Percentiles rank a stretch among this genome's conserved stretches.
Conservation (phyloP, 1,140 invertebrate species). For the Dendrolimus punctatus region DNA sequence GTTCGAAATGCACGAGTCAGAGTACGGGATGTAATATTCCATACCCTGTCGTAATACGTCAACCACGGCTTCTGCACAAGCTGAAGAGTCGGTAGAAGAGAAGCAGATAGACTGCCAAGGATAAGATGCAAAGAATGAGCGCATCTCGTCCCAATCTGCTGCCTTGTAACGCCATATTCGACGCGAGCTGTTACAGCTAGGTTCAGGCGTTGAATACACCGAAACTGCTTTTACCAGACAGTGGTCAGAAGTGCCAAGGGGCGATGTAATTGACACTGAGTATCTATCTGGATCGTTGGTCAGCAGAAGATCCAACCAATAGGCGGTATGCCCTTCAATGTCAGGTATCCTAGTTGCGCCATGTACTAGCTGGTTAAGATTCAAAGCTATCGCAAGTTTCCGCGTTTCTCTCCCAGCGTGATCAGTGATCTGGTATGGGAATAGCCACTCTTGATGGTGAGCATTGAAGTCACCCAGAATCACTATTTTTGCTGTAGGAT, state of each 20-base stretch:
- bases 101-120: slow-evolving; percentile 16
- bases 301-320: too few species aligned
- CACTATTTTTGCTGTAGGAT: too few species aligned
- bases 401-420: too few species aligned
- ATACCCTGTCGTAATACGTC: slow-evolving; percentile 16
- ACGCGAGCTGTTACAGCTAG: slow-evolving; percentile 11
- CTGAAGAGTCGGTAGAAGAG: slow-evolving; percentile 10
- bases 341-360: too few species aligned
- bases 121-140: slow-evolving; percentile 6
- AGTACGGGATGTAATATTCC: slow-evolving; percentile 19
- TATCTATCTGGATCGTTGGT: too few species aligned
- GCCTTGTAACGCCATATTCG: neutral
- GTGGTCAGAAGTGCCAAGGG: slow-evolving; percentile 4
- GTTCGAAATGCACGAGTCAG: slow-evolving; percentile 4
- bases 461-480: too few species aligned
- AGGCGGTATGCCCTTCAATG: too few species aligned
- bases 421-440: too few species aligned
- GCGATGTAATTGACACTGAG: too few species aligned
- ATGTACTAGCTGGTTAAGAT: too few species aligned
- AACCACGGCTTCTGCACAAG: slow-evolving; percentile 9
- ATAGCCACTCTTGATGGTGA: too few species aligned
- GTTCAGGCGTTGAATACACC: slow-evolving; percentile 1
- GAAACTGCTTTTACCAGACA: slow-evolving; percentile 7
- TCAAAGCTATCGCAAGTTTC: too few species aligned
- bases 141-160: slow-evolving; percentile 7